Percentiles rank a stretch among this genome's conserved stretches.
Conservation (phyloP, 1,140 invertebrate species). For the Micrasema longulum region DNA sequence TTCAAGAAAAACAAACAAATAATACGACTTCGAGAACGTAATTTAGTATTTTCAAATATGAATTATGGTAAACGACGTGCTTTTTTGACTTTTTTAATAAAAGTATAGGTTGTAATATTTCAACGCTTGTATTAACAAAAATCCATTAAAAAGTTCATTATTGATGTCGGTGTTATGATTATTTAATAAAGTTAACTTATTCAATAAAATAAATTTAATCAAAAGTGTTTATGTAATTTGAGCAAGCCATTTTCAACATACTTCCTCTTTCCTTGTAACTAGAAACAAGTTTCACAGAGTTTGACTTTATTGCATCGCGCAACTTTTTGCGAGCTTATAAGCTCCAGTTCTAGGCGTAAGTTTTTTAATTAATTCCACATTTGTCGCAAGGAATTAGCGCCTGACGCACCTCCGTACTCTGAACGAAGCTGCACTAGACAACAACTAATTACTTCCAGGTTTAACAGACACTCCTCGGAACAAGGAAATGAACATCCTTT, state of each 20-base stretch:
- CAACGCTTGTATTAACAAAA: too few species aligned
- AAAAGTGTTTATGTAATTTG: too few species aligned
- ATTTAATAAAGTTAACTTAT: too few species aligned
- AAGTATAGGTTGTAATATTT: too few species aligned
- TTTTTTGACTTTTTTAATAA: too few species aligned
- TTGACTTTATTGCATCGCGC: slow-evolving; percentile 3
- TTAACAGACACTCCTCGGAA: not conserved
- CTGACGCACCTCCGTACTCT: slow-evolving; percentile 1
- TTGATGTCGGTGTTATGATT: too few species aligned
- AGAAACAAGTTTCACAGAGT: not conserved
- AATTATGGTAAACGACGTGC: too few species aligned
- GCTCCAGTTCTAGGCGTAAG: slow-evolving; percentile 8
- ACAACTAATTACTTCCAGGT: slow-evolving; percentile 33
- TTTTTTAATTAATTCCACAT: slow-evolving; percentile 37
- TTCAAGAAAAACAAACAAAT: too few species aligned
- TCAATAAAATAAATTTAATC: too few species aligned
- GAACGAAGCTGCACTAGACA: not conserved
- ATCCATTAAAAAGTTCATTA: too few species aligned
- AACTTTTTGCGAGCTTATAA: slow-evolving; percentile 20
- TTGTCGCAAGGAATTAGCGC: slow-evolving; percentile 20
- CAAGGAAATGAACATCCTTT: slow-evolving; percentile 31
- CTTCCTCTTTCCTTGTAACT: not conserved
- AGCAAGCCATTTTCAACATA: not conserved
- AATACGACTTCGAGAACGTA: too few species aligned
- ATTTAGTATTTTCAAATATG: too few species aligned